A percentile compares a stretch with the other conserved stretches of the same genome.
Conservation (phyloP, 2,797 vertebrate species). For the Ctenopoma kingsleyae region DNA sequence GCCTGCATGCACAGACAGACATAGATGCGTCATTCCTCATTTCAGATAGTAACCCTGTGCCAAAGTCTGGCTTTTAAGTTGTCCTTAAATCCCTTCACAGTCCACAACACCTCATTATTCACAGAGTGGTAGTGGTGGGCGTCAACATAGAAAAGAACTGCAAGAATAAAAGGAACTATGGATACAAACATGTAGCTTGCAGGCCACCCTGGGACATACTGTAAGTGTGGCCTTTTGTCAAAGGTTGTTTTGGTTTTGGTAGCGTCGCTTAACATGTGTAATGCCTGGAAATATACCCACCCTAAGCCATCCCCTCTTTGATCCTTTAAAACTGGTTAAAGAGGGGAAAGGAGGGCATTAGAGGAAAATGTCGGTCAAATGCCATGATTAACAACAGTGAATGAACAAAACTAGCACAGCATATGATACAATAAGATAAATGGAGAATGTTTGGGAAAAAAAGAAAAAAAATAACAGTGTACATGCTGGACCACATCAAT, state of each 20-base stretch:
- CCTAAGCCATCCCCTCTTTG: constrained; percentile 34
- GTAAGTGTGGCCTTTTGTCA: constrained; percentile 33
- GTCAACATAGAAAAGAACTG: constrained; percentile 16
- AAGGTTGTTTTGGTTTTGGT: constrained; percentile 50
- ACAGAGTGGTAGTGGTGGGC: constrained; percentile 8
- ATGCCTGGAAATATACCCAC: constrained; percentile 35
- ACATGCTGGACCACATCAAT: constrained; percentile 12
- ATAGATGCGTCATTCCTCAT: constrained; percentile 52
- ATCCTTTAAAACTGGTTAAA: constrained; percentile 62
- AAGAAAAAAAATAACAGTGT: not conserved
- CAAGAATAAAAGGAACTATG: constrained; percentile 32
- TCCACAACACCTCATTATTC: constrained; percentile 37
- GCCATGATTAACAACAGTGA: not conserved
- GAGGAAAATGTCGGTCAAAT: constrained; percentile 43
- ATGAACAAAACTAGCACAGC: not conserved
- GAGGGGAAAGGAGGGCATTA: constrained; percentile 42
- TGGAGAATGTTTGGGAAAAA: not conserved
- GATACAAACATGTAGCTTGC: constrained; percentile 18
- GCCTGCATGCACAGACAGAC: constrained; percentile 52
- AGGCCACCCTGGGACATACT: constrained; percentile 30
- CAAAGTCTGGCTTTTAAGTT: constrained; percentile 37
- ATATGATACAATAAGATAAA: not conserved
- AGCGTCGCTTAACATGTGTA: constrained; percentile 40
- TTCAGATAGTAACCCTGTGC: constrained; percentile 44
- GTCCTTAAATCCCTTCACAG: constrained; percentile 41